Base-by-base conservation (phyloP, 30 jellyfish, hydroid and myxozoan genomes). In the Aurelia coerulea region DNA sequence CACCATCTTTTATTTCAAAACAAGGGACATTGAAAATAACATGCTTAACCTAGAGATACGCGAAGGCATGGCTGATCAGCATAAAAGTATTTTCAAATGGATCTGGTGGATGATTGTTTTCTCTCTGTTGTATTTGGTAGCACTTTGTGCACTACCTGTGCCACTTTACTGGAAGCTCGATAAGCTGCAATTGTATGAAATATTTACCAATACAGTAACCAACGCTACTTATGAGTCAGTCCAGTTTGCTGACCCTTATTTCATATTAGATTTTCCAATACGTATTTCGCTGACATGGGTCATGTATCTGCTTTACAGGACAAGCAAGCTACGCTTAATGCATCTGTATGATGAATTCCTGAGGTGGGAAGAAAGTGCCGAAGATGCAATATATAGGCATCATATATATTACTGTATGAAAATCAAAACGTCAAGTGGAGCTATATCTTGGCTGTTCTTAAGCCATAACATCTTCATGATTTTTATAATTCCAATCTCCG, bases 381-480 rank as follows among this genome's bases (percentile, higher is more conserved):
- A 73, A 73, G 84, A 73, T 49, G 84, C 84, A 29, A 73, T 73
- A 33, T 73, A 73, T 56, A 32, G 56, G 11, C 70, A 73, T 29
- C 33, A 33, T 19, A 2, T 37, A 15, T n/a, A 42, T 50, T 73
- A 73, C 70, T 15, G 69, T 0, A 41, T 39, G n/a, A 29, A 67
- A 39, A 52, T 73, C 17, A 49, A 49, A 41, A 32, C 18, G 12
- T 73, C 84, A 42, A 41, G 84, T 32, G 33, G 33, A 49, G 35
- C 52, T 41, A 49, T 73, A 17, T 12, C 68, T 15, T 34, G 54
- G 17, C 17, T 73, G 31, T 73, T 73, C 50, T 73, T 52, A 56
- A 52, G 53, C 23, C 84, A 73, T 17, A 73, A 73, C 33, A 46
- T 73, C 6, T 32, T 73, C 67, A 73, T 73, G 84, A 52, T 73